Conservation (phyloP, 2,888 invertebrate genomes). For the Agonopterix subpropinquella region DNA sequence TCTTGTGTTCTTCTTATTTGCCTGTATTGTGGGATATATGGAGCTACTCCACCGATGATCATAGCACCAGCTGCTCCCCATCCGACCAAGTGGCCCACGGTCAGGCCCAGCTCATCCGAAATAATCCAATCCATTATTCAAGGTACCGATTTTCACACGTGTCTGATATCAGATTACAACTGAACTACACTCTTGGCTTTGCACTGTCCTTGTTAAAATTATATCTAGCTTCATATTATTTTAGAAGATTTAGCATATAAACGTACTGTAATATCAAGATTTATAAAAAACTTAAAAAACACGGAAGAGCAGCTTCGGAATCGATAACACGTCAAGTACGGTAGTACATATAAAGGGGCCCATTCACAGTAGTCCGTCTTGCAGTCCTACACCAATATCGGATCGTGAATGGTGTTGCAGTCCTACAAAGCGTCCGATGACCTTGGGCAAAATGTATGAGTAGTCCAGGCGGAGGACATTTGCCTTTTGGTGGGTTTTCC, state of each 20-base stretch:
- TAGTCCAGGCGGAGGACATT: too few species aligned
- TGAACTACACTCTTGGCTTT: constrained; percentile 1
- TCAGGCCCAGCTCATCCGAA: constrained; percentile 83
- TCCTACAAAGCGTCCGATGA: too few species aligned
- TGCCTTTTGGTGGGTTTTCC: too few species aligned
- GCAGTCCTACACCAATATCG: too few species aligned
- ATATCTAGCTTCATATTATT: constrained; percentile 7
- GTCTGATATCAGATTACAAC: constrained; percentile 2
- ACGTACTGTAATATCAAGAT: not conserved
- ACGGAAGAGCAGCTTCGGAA: too few species aligned
- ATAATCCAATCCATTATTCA: constrained; percentile 84
- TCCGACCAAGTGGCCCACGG: constrained; percentile 84
- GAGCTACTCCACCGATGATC: constrained; percentile 96
- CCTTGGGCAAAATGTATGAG: too few species aligned
- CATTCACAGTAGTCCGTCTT: too few species aligned
- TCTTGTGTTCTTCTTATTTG: constrained; percentile 94
- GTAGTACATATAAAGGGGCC: too few species aligned
- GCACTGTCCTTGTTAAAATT: not conserved
- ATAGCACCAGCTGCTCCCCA: constrained; percentile 91
- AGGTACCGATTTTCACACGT: constrained; percentile 7
- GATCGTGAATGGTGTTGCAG: too few species aligned
- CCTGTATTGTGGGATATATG: constrained; percentile 96
- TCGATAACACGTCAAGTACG: too few species aligned
- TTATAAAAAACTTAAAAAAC: too few species aligned
- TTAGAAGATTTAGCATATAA: constrained; percentile 1